Percentiles rank a stretch among this genome's conserved stretches.
phyloP scores from a whole-genome alignment of 2,113 vertebrate genomes.

The Ctenodactylus gundi region DNA sequence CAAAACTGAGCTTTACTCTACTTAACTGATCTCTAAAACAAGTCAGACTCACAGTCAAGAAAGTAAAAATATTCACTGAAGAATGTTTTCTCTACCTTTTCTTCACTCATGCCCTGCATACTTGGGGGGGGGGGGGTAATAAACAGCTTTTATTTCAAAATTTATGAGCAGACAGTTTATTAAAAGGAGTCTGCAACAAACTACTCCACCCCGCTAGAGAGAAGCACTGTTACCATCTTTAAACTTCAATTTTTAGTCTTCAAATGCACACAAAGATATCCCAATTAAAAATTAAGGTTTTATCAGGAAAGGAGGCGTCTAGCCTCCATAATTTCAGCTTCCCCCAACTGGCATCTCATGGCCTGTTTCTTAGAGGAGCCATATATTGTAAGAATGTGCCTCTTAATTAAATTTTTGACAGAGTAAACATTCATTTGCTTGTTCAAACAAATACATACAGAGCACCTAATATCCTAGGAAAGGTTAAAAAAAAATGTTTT shows the following conservation, averaged over 20 bases:
- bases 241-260: conserved; percentile 17
- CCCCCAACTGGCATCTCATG: background rate
- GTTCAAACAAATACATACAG: background rate
- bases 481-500: conserved; percentile 8
- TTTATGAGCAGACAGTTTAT: background rate
- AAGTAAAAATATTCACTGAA: background rate
- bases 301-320: background rate
- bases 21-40: background rate
- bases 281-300: conserved; percentile 25
- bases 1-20: background rate
- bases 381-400: conserved; percentile 26
- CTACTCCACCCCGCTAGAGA: background rate
- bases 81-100: background rate
- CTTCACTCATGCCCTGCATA: background rate
- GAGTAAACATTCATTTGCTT: conserved; percentile 68
- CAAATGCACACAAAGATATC: background rate
- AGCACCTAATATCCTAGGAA: background rate
- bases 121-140: background rate
- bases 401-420: conserved; percentile 66
- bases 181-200: conserved; percentile 22
- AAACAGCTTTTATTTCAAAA: background rate
- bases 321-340: background rate
- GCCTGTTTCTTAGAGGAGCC: conserved; percentile 74
- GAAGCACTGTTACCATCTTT: conserved; percentile 4
- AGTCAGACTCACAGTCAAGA: background rate